Evolutionary conservation across 2,113 vertebrate genomes (phyloP).

Genomic region (Aspiorhynchus laticeps): DNA sequence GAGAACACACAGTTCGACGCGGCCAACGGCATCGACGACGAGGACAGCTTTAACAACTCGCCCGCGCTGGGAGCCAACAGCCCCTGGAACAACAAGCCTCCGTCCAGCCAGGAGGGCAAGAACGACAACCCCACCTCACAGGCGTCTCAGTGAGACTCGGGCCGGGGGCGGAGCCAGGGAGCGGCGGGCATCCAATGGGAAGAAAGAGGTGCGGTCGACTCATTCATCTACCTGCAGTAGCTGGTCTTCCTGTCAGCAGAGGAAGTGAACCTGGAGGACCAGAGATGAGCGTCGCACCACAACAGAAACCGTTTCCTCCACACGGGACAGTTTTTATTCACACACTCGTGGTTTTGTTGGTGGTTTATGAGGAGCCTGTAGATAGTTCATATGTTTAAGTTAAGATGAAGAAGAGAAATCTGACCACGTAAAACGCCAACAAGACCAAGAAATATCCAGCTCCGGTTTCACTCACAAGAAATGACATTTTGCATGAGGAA

Average conservation of each 20-base stretch:
- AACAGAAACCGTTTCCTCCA: constrained; percentile 53
- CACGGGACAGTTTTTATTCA: constrained; percentile 53
- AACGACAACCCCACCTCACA: constrained; percentile 98
- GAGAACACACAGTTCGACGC: constrained; percentile 99
- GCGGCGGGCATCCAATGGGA: constrained; percentile 58
- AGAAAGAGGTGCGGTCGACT: constrained; percentile 61
- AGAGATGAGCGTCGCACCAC: constrained; percentile 62
- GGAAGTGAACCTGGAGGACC: constrained; percentile 56
- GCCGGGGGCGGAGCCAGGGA: constrained; percentile 70
- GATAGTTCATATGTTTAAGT: constrained; percentile 54
- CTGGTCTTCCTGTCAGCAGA: constrained; percentile 4
- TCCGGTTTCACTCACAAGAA: neutral
- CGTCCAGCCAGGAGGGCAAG: constrained; percentile 99
- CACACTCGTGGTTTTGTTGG: constrained; percentile 53
- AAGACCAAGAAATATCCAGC: neutral
- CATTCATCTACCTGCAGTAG: constrained; percentile 60
- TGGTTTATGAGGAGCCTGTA: constrained; percentile 50
- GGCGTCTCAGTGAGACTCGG: constrained; percentile 90
- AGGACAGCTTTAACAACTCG: constrained; percentile 99
- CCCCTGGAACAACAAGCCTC: constrained; percentile 99
- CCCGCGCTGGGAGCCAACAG: constrained; percentile 97
- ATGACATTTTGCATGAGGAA: neutral
- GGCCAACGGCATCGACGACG: constrained; percentile 97
- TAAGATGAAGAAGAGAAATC: constrained; percentile 47
- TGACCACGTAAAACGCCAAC: constrained; percentile 45